These are phyloP conservation scores for Crotalus tigris DNA, from an alignment of 2,113 vertebrate genomes.

Conservation along the genomic window DNA sequence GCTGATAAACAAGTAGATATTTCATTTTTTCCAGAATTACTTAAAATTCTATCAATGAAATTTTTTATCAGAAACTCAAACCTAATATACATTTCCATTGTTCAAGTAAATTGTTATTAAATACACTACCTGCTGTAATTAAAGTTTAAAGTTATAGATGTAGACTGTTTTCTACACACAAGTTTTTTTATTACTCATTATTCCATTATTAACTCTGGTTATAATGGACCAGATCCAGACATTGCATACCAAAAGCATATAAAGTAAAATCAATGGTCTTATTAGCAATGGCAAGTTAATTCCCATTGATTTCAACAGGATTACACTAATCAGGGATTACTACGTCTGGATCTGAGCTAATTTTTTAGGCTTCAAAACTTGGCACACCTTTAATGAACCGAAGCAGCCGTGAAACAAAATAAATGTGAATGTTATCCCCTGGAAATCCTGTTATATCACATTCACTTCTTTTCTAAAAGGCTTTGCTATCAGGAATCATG, in stretches of 20 bases:
- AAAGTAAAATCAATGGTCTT: not conserved
- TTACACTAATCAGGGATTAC: not conserved
- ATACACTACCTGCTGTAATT: not conserved
- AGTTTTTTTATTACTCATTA: not conserved
- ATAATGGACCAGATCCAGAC: not conserved
- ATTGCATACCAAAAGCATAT: not conserved
- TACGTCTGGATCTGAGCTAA: not conserved
- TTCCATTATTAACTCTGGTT: not conserved
- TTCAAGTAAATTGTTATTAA: not conserved
- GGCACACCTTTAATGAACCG: not conserved
- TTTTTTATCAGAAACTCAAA: not conserved
- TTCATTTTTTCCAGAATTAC: not conserved
- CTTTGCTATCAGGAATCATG: not conserved
- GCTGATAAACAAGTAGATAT: not conserved
- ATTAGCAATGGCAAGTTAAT: not conserved
- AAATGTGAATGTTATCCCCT: not conserved
- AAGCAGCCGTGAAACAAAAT: not conserved
- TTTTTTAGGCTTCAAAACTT: not conserved
- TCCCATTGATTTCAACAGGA: not conserved
- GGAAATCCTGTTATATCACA: not conserved
- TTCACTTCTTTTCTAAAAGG: not conserved
- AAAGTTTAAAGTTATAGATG: not conserved
- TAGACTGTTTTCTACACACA: not conserved
- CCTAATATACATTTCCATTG: not conserved
- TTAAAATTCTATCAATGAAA: not conserved